phyloP scores from a whole-genome alignment of 2,113 vertebrate species.

The Romanogobio albipinnatus region DNA sequence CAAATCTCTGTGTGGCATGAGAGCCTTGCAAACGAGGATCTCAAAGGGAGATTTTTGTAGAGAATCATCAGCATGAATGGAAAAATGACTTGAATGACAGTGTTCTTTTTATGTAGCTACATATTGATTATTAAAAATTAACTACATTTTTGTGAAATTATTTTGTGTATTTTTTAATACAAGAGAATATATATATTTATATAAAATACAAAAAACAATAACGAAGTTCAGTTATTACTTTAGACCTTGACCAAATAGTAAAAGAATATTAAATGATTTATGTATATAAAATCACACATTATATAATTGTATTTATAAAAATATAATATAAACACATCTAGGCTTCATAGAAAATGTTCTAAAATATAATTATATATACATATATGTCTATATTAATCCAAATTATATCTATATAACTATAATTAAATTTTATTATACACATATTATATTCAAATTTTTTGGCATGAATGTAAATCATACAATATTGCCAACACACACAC shows the following conservation, averaged over 20 bases:
- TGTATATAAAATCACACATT: not conserved
- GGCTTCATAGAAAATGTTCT: too few relatives aligned
- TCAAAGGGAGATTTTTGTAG: not conserved
- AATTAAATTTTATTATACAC: too few relatives aligned
- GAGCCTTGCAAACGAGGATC: not conserved
- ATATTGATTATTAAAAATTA: not conserved
- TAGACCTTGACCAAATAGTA: not conserved
- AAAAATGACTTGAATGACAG: not conserved
- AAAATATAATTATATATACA: too few relatives aligned
- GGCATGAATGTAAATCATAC: too few relatives aligned
- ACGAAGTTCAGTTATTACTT: not conserved
- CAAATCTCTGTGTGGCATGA: constrained; percentile 31
- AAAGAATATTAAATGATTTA: not conserved
- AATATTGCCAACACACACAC: too few relatives aligned
- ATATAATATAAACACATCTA: too few relatives aligned
- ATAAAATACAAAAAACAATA: not conserved
- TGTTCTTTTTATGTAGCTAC: not conserved
- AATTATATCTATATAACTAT: too few relatives aligned
- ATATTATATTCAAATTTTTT: too few relatives aligned
- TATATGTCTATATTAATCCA: too few relatives aligned
- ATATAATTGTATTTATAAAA: not conserved
- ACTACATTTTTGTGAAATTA: not conserved
- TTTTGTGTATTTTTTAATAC: not conserved
- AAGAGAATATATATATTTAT: not conserved
- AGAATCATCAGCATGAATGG: not conserved